Conservation (phyloP, 2,888 invertebrate genomes). For the Ypsolopha scabrella region DNA sequence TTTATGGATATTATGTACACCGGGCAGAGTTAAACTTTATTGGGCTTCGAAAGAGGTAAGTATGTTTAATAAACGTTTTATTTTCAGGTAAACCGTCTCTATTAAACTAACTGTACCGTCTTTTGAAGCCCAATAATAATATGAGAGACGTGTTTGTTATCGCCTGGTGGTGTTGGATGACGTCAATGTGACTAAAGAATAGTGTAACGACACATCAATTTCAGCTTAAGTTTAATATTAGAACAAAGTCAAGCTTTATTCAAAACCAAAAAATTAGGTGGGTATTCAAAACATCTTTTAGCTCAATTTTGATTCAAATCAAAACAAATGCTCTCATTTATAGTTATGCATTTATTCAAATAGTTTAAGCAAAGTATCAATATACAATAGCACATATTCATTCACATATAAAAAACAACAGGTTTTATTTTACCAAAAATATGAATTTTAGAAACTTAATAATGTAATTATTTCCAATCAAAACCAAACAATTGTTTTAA, state of each 20-base stretch:
- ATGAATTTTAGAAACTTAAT: no score
- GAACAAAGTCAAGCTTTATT: not conserved
- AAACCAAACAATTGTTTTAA: no score
- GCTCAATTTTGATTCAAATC: no score
- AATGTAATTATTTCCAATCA: no score
- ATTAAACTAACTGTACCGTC: no score
- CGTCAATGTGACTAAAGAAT: not conserved
- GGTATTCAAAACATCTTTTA: no score
- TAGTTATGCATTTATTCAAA: not conserved
- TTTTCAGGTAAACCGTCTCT: no score
- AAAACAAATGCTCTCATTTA: no score
- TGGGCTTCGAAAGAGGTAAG: no score
- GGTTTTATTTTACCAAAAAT: not conserved
- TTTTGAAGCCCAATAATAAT: no score
- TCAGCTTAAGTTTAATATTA: not conserved
- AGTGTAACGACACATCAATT: not conserved
- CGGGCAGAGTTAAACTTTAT: not conserved
- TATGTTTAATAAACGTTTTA: no score
- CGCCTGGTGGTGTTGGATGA: constrained; percentile 1
- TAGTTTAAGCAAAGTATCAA: not conserved
- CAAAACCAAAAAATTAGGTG: not conserved
- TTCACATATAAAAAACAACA: not conserved
- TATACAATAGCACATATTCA: not conserved
- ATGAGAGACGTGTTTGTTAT: constrained; percentile 6
- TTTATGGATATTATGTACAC: no score